phyloP scores from a whole-genome alignment of 2,888 invertebrate genomes.

The Epistrophe eligans region DNA sequence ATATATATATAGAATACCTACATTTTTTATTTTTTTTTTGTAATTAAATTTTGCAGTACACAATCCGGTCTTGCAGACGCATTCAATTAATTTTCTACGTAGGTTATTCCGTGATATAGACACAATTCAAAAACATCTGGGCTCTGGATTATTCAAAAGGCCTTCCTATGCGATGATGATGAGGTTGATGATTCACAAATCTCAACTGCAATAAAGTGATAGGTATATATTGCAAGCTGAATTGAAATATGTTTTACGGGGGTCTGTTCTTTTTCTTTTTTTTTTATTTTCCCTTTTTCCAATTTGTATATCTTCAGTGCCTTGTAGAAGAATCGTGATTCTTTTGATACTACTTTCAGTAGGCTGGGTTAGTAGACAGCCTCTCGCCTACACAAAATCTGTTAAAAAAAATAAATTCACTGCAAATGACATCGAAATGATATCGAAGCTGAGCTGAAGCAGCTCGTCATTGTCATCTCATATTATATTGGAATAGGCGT shows the following conservation, averaged over 20 bases:
- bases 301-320: slow-evolving; percentile 31
- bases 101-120: slow-evolving; percentile 7
- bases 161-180: neutral
- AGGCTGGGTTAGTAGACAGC: slow-evolving; percentile 37
- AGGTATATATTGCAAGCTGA: slow-evolving; percentile 13
- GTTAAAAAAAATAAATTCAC: neutral
- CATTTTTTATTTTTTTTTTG: neutral
- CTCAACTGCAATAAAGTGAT: slow-evolving; percentile 13
- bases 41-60: slow-evolving; percentile 37
- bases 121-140: slow-evolving; percentile 13
- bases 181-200: slow-evolving; percentile 50
- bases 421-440: slow-evolving; percentile 22
- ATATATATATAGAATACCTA: neutral
- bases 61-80: slow-evolving; percentile 51
- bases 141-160: slow-evolving; percentile 5
- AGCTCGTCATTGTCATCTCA: slow-evolving; percentile 21
- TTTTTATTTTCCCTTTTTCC: neutral
- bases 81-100: slow-evolving; percentile 44
- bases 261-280: neutral
- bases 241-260: slow-evolving; percentile 52
- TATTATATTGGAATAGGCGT: slow-evolving; percentile 1
- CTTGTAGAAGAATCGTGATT: slow-evolving; percentile 16
- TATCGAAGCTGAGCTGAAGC: slow-evolving; percentile 2
- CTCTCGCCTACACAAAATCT: slow-evolving; percentile 39
- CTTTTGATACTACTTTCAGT: slow-evolving; percentile 48